These are phyloP conservation scores for Intellagama lesueurii DNA, from an alignment of 2,797 vertebrate species.

Conservation along the genomic window DNA sequence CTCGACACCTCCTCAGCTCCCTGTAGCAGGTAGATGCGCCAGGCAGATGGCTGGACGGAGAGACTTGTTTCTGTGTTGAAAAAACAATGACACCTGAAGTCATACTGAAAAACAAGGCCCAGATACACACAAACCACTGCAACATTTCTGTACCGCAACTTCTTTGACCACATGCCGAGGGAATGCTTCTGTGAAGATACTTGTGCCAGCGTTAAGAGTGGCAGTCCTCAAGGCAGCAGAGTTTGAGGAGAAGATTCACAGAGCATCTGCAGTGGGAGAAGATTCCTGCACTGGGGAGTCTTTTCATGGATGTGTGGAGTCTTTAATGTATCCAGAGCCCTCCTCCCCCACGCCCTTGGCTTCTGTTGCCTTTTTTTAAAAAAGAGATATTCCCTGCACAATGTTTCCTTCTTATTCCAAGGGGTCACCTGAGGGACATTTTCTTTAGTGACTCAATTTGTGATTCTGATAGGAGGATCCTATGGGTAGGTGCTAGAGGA, in stretches of 20 bases:
- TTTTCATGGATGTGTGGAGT: slow-evolving; percentile 1
- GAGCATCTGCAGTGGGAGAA: neutral
- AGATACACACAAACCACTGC: neutral
- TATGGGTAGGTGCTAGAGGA: neutral
- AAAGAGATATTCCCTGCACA: neutral
- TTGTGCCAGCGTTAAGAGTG: slow-evolving; percentile 1
- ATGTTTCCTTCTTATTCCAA: rapidly evolving
- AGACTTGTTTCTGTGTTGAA: slow-evolving; percentile 4
- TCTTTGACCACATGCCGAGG: neutral
- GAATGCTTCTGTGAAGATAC: neutral
- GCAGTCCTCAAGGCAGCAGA: neutral
- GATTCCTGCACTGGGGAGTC: neutral
- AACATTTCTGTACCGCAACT: slow-evolving; percentile 10
- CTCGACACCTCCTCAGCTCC: neutral
- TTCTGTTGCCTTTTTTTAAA: neutral
- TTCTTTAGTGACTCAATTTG: neutral
- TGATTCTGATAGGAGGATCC: neutral
- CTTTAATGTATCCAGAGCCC: neutral
- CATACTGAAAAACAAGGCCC: neutral
- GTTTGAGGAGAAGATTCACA: neutral
- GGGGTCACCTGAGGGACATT: neutral
- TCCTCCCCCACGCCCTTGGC: neutral
- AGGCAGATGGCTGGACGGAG: slow-evolving; percentile 6
- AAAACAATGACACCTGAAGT: slow-evolving; percentile 2
- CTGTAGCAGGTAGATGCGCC: neutral